Conservation (phyloP, 2,797 vertebrate species). For the Antrozous pallidus region DNA sequence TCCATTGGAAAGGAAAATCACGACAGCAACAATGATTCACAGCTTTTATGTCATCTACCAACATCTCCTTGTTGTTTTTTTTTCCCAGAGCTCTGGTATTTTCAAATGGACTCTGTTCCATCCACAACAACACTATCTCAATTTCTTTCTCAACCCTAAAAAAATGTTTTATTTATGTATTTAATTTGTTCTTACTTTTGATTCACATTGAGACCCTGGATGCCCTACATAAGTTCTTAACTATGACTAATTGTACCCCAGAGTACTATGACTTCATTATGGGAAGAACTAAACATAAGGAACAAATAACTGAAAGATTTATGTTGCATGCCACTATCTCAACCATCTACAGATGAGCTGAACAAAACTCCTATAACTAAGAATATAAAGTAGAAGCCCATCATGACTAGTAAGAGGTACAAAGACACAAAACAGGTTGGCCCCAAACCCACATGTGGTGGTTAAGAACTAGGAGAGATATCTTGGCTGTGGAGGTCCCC, state of each 20-base stretch:
- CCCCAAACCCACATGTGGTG: neutral
- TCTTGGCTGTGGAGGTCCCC: neutral
- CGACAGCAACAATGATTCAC: neutral
- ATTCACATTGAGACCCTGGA: neutral
- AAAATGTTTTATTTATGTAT: neutral
- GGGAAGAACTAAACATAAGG: neutral
- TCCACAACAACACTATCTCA: neutral
- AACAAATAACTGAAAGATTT: neutral
- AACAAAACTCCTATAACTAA: neutral
- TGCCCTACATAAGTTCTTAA: neutral
- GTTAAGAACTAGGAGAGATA: neutral
- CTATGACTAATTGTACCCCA: neutral
- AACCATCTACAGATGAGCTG: neutral
- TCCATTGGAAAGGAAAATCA: neutral
- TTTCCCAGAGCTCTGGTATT: neutral
- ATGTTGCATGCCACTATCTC: neutral
- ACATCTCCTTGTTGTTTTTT: neutral
- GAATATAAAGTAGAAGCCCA: neutral
- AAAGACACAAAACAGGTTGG: neutral
- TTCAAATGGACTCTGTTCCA: neutral
- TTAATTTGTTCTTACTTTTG: neutral
- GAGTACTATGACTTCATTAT: neutral
- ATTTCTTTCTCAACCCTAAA: neutral
- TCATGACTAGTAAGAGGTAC: neutral
- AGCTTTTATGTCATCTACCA: neutral